Conservation (phyloP, 2,888 invertebrate genomes). For the Lasius platythorax region DNA sequence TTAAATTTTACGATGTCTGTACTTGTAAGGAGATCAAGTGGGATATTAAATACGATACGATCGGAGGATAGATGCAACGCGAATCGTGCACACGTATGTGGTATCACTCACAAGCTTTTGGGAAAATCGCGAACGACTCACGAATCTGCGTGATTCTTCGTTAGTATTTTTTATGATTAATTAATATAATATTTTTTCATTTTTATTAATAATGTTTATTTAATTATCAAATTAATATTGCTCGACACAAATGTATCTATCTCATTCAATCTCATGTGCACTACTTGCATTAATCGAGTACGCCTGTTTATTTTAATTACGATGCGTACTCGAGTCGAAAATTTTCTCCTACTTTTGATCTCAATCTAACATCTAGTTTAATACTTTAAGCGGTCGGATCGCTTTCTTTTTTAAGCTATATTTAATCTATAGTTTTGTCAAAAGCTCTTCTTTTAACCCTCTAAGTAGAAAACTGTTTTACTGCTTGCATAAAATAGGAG, state of each 20-base stretch:
- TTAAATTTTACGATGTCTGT: constrained; percentile 6
- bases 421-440: background rate
- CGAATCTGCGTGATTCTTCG: background rate
- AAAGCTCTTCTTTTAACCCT: background rate
- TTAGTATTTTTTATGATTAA: background rate
- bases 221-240: background rate
- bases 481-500: background rate
- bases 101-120: background rate
- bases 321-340: background rate
- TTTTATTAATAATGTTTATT: background rate
- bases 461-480: background rate
- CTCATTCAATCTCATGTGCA: background rate
- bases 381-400: background rate
- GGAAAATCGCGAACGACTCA: background rate
- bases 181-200: background rate
- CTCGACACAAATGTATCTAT: background rate
- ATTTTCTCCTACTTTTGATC: background rate
- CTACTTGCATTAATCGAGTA: background rate
- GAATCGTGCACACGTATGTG: background rate
- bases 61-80: background rate
- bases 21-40: background rate
- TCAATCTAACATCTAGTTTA: background rate
- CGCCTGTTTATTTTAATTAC: background rate
- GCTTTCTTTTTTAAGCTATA: background rate
- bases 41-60: background rate